phyloP scores from a whole-genome alignment of 2,888 invertebrate genomes.

The Diploptera punctata region DNA sequence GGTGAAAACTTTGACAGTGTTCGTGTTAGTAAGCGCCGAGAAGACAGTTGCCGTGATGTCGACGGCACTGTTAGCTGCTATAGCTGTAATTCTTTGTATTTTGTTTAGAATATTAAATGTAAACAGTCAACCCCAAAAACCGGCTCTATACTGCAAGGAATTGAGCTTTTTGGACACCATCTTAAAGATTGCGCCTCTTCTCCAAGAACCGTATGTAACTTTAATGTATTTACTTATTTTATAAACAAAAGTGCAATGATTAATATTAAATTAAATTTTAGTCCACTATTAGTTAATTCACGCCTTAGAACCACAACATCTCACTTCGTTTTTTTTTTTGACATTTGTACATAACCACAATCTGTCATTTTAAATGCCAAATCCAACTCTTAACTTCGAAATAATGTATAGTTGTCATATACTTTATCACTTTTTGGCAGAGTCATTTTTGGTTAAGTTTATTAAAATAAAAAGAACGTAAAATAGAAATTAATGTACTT shows the following conservation, averaged over 20 bases:
- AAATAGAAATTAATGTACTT: too few species aligned
- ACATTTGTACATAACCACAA: neutral
- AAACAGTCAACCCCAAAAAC: conserved; percentile 81
- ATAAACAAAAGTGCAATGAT: too few species aligned
- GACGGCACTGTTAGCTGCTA: conserved; percentile 78
- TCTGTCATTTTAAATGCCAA: neutral
- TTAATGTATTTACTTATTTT: too few species aligned
- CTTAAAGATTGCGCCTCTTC: conserved; percentile 77
- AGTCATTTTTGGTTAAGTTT: too few species aligned
- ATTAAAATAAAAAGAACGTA: too few species aligned
- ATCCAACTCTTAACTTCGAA: too few species aligned
- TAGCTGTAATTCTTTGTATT: conserved; percentile 83
- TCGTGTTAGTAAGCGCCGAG: conserved; percentile 6
- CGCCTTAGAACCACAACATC: too few species aligned
- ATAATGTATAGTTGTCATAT: too few species aligned
- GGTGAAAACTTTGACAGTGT: conserved; percentile 29
- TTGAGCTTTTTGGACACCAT: conserved; percentile 77
- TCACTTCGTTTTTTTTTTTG: neutral
- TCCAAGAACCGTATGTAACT: conserved; percentile 82
- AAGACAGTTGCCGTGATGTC: conserved; percentile 64
- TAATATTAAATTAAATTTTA: too few species aligned
- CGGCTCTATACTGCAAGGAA: conserved; percentile 78
- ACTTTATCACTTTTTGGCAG: too few species aligned
- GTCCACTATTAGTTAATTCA: too few species aligned
- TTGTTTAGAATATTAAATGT: conserved; percentile 85